phyloP scores from a whole-genome alignment of 1,140 invertebrate species.

The Phortica variegata region DNA sequence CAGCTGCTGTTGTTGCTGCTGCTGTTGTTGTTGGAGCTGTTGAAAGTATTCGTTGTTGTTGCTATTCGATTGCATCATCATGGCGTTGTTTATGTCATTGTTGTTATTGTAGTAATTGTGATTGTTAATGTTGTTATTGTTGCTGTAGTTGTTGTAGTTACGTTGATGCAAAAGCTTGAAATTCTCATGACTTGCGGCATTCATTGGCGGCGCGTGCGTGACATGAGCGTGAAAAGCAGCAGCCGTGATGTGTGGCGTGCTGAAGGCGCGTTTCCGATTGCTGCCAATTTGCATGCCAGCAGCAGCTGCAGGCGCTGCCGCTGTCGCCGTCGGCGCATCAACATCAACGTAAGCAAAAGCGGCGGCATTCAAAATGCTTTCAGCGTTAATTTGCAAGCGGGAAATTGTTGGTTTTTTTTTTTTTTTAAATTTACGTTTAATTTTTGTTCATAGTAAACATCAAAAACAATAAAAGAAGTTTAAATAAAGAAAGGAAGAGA shows the following conservation, averaged over 20 bases:
- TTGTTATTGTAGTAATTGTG: neutral
- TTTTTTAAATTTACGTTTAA: too few species aligned
- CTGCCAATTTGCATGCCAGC: constrained; percentile 4
- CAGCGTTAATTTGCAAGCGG: neutral
- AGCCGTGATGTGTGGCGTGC: constrained; percentile 42
- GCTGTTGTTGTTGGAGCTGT: too few species aligned
- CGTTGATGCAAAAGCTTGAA: neutral
- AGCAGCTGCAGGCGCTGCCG: constrained; percentile 3
- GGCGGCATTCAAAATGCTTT: neutral
- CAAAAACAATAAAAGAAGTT: too few species aligned
- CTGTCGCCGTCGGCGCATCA: constrained; percentile 10
- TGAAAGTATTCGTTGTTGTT: too few species aligned
- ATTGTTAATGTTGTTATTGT: neutral
- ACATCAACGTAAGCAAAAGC: neutral
- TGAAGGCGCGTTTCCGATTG: constrained; percentile 43
- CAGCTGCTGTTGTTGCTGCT: too few species aligned
- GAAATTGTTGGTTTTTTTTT: neutral
- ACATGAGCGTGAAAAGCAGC: constrained; percentile 10
- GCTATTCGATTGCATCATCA: too few species aligned
- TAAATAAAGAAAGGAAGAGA: too few species aligned
- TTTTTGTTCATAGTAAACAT: too few species aligned
- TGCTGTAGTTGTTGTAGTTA: neutral
- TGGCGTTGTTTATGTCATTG: too few species aligned
- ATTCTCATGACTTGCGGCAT: neutral
- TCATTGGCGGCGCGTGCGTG: neutral